Base-by-base conservation (phyloP, 2,888 invertebrate genomes). In the Petrolisthes cinctipes region DNA sequence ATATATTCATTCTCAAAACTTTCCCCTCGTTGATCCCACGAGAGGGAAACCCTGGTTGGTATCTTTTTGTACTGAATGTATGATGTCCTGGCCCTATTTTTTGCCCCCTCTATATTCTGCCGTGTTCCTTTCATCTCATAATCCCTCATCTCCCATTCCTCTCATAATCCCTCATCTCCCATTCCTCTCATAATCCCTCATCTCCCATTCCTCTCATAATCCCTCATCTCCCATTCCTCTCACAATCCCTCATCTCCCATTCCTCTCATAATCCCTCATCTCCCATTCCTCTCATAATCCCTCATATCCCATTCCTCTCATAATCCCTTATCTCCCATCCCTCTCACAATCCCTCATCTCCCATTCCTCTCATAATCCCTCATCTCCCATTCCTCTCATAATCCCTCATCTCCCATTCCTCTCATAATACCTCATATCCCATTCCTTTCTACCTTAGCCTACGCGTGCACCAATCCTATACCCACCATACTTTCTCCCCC, bases 281-380 rank as follows among this genome's bases (percentile, higher is more conserved):
- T 61, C 61, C 6, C 14, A 14, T 61, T 61, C 14, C 14, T 14
- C 14, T 61, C 61, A 6, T 14, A 9, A 6, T 61, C 61, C 61
- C 61, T 61, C 61, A 6, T 14, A 14, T 61, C 61, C 61, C 61
- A 6, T 61, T 14, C 61, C 53, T 68, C 79, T 53, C 79, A 57
- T 73, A 66, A 80, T n/a, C 53, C 71, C 54, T 17, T 20, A 14
- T 68, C 37, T 84, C 83, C 61, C 14, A 14, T 61, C 14, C 51
- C 37, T 84, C 84, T 81, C n/a, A n/a, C n/a, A n/a, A n/a, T 79
- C 79, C 68, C 86, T 37, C 7, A 85, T 66, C 53, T 79, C 37
- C 73, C 20, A 17, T 66, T 51, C 37, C 17, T 61, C 61, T 61
- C 14, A 6, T 61, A 6, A 61, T 61, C 61, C 61, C 61, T 61